Evolutionary conservation across 1,140 invertebrate genomes (phyloP).

Genomic region (Macrobrachium nipponense): DNA sequence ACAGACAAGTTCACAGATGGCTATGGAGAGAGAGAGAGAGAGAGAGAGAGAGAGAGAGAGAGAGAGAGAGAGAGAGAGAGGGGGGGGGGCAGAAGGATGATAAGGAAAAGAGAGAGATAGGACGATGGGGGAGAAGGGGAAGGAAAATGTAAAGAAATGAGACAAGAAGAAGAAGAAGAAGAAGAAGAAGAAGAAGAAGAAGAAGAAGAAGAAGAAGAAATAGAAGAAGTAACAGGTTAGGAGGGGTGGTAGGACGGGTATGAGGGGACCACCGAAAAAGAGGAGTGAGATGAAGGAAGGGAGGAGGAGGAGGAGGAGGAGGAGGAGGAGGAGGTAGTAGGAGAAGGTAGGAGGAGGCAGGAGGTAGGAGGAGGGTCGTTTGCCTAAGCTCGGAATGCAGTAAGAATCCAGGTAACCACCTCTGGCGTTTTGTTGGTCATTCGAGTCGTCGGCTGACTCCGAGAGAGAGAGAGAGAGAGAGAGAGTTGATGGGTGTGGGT

Average conservation of each 20-base stretch:
- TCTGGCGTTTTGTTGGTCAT: neutral
- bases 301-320: neutral
- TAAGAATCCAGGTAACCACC: neutral
- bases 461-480: conserved; percentile 20
- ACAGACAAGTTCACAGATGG: neutral
- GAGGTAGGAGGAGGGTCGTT: conserved; percentile 2
- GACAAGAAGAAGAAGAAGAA: neutral
- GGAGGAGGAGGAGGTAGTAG: conserved; percentile 6
- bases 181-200: neutral
- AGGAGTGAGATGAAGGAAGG: neutral
- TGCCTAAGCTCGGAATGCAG: conserved; percentile 13
- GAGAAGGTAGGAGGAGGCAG: neutral
- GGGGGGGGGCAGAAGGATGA: neutral
- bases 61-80: neutral
- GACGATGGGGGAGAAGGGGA: no score
- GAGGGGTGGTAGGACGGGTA: no score
- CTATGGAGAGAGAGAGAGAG: neutral
- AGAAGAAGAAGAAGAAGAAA: neutral
- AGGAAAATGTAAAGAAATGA: neutral
- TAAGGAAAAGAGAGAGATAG: neutral
- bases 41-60: neutral
- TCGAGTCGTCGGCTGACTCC: neutral
- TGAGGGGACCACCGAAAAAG: neutral
- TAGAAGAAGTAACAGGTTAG: neutral
- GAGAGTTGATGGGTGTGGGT: neutral